Evolutionary conservation across 2,888 invertebrate species (phyloP).

Genomic region (Ochropleura plecta): DNA sequence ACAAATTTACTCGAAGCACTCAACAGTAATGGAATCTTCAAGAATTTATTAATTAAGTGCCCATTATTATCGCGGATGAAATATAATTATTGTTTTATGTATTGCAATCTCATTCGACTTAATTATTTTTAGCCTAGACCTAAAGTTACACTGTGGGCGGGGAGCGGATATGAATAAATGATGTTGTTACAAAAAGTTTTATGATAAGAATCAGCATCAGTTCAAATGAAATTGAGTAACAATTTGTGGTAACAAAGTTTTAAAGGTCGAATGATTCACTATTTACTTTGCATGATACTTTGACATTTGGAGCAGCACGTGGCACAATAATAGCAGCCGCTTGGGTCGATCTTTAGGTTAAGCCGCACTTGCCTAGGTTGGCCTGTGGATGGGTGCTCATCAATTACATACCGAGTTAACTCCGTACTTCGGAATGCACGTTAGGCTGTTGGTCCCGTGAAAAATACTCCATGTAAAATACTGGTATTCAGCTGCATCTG

Average conservation of each 20-base stretch:
- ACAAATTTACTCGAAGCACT: constrained; percentile 61
- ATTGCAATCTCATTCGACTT: constrained; percentile 74
- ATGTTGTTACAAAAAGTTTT: neutral
- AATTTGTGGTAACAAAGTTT: neutral
- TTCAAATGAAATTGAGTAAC: neutral
- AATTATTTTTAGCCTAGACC: constrained; percentile 67
- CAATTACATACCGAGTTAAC: no score
- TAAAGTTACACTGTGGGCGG: constrained; percentile 23
- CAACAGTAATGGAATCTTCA: constrained; percentile 68
- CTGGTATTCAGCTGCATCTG: no score
- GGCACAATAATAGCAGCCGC: no score
- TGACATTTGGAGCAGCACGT: no score
- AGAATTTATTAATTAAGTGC: constrained; percentile 67
- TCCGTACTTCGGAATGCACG: no score
- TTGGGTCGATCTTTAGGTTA: no score
- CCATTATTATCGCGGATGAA: constrained; percentile 70
- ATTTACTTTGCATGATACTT: no score
- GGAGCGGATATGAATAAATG: neutral
- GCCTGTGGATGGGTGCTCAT: no score
- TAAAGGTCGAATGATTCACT: neutral
- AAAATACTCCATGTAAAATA: no score
- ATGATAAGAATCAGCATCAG: neutral
- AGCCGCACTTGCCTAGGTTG: no score
- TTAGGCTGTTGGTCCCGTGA: no score
- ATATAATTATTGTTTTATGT: constrained; percentile 75